Base-by-base conservation (phyloP, 1,140 invertebrate species). In the Anastatus disparis region DNA sequence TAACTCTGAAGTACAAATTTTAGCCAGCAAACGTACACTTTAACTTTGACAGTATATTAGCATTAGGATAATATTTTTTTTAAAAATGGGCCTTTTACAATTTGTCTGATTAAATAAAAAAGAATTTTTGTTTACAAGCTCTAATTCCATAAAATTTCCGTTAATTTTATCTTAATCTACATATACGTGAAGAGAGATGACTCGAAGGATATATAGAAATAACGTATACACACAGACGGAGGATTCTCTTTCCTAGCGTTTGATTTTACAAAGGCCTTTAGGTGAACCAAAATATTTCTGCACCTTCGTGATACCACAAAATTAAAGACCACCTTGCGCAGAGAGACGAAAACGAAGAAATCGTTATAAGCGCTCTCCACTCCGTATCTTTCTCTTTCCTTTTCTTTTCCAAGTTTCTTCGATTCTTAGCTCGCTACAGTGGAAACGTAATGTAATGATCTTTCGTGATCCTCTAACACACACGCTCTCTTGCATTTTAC, bases 231-330 rank as follows among this genome's bases (percentile, higher is more conserved):
- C n/a, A n/a, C n/a, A n/a, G n/a, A n/a, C n/a, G n/a, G n/a, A n/a
- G n/a, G n/a, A n/a, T n/a, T n/a, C n/a, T n/a, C n/a, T n/a, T n/a
- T n/a, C n/a, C n/a, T n/a, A n/a, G n/a, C n/a, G n/a, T n/a, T n/a
- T n/a, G n/a, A n/a, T n/a, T n/a, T n/a, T n/a, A n/a, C n/a, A n/a
- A n/a, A n/a, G n/a, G n/a, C n/a, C n/a, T n/a, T n/a, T n/a, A n/a
- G 46, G 52, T 35, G 24, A 46, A 17, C 64, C 26, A 20, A 56
- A 35, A 66, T 56, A 66, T 56, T 46, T 24, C 12, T 31, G 40
- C 20, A 27, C 40, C 38, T 68, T 59, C 65, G 65, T 68, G 65
- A 48, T 6, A 27, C 53, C 42, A 50, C 42, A 42, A 68, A 68
- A 68, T 68, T 59, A 68, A 59, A 58, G 29, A 55, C 40, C 24